phyloP scores from a whole-genome alignment of 2,888 invertebrate genomes.

The Junonia oenone region DNA sequence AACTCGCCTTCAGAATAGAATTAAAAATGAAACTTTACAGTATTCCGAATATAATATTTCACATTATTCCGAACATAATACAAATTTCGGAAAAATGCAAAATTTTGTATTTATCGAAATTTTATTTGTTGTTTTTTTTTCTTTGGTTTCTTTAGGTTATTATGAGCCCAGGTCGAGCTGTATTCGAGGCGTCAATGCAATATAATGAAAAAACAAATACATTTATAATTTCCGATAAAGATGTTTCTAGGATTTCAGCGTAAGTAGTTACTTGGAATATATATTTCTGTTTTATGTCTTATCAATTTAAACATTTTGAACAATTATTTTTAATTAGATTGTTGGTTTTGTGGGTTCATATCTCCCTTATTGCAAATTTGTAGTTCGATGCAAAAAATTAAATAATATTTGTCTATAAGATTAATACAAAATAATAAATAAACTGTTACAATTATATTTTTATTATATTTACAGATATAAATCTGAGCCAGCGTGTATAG shows the following conservation, averaged over 20 bases:
- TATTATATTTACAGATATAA: too few relatives aligned
- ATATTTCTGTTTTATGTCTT: too few relatives aligned
- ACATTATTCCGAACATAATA: neutral
- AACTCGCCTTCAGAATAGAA: neutral
- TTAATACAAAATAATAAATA: too few relatives aligned
- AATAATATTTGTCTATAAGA: too few relatives aligned
- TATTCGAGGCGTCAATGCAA: slow-evolving; percentile 90
- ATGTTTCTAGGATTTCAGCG: slow-evolving; percentile 63
- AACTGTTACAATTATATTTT: too few relatives aligned
- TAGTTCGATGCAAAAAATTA: too few relatives aligned
- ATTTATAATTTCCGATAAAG: slow-evolving; percentile 80
- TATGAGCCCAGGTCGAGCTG: slow-evolving; percentile 85
- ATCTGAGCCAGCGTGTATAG: slow-evolving; percentile 32
- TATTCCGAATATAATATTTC: neutral
- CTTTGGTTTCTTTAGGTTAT: slow-evolving; percentile 26
- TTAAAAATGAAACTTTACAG: neutral
- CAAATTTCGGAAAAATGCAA: neutral
- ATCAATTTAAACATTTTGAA: too few relatives aligned
- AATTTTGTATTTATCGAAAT: neutral
- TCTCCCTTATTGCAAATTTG: too few relatives aligned
- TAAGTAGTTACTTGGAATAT: too few relatives aligned
- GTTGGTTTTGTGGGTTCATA: too few relatives aligned
- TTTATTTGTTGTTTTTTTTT: neutral
- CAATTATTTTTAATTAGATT: too few relatives aligned
- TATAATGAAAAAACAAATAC: slow-evolving; percentile 77